Evolutionary conservation across 1,140 invertebrate genomes (phyloP), one percentile per base, ranked within the genome.

Genomic region (Papilio polyxenes): DNA sequence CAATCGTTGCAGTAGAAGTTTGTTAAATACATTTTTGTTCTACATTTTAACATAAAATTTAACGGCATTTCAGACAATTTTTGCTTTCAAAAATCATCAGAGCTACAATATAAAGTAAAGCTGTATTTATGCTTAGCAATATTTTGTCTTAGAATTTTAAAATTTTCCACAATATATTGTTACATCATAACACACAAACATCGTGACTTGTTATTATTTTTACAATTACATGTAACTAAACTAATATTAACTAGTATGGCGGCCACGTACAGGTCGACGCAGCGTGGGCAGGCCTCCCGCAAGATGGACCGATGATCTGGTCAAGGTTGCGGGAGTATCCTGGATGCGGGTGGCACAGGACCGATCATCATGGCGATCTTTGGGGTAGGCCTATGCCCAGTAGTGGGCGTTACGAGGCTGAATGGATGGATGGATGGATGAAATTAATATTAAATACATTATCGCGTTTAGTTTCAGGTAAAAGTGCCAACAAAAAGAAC

Each of bases 131-230:
- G 37, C 17, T 69, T 31, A 69, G 4, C 37, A 69, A 69, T 69
- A 69, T 69, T 69, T 69, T 37, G 62, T 69, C 23, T 69, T 15
- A 31, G 23, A 37, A 69, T 72, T 72, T 40, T 15, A 72, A 4
- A 69, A 69, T 69, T 31, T 69, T 15, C 4, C 65, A 69, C 65
- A 72, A 37, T 40, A 72, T 72, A 72, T 72, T 72, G 65, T 72
- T 72, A 72, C 11, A 72, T 40, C 11, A 40, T 72, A 40, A 15
- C 65, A 69, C 11, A 9, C 31, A 40, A 40, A 72, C 65, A 31
- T 72, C 10, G 10, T 11, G 8, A 31, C 23, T 65, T 65, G 62
- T 31, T 37, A 17, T 37, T 4, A 37, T 40, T 31, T 10, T 65
- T 13, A 37, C 65, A 72, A 72, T 72, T 15, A 40, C 65, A 15